These are phyloP conservation scores for Dissostichus mawsoni DNA, from an alignment of 2,113 vertebrate species.

Conservation along the genomic window DNA sequence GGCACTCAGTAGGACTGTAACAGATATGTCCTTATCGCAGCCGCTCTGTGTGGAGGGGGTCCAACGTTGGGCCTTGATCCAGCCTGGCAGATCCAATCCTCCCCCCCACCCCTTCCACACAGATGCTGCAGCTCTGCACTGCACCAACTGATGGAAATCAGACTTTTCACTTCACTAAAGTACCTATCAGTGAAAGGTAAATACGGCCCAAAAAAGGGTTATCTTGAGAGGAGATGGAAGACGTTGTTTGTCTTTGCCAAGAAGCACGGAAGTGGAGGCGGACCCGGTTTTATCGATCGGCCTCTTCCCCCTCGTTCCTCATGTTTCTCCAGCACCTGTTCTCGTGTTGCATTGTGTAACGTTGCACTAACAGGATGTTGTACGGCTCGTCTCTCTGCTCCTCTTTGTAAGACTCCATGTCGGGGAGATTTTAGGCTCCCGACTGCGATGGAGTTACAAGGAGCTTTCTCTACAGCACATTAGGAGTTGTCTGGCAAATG, in stretches of 20 bases:
- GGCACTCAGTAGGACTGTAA: conserved; percentile 55
- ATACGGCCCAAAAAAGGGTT: conserved; percentile 54
- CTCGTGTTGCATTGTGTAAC: conserved; percentile 53
- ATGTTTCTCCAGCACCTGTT: conserved; percentile 44
- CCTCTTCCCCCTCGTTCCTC: conserved; percentile 46
- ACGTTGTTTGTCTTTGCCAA: conserved; percentile 60
- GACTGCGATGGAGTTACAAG: conserved; percentile 8
- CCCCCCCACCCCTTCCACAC: conserved; percentile 30
- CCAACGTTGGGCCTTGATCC: conserved; percentile 66
- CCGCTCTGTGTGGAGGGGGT: conserved; percentile 22
- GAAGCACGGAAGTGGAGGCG: conserved; percentile 28
- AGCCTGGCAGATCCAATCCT: conserved; percentile 57
- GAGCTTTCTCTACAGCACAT: conserved; percentile 1
- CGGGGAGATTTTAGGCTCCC: conserved; percentile 17
- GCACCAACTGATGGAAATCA: conserved; percentile 68
- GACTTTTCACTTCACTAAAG: conserved; percentile 52
- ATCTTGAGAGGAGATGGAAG: conserved; percentile 56
- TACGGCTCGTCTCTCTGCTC: neutral
- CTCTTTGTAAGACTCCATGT: conserved; percentile 22
- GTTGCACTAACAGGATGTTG: conserved; percentile 42
- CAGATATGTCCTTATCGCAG: conserved; percentile 66
- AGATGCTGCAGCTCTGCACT: conserved; percentile 68
- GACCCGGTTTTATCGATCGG: conserved; percentile 47
- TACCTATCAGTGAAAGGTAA: conserved; percentile 53
- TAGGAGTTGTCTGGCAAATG: conserved; percentile 11